Base-by-base conservation (phyloP, 1,140 invertebrate genomes). In the Planococcus citri region DNA sequence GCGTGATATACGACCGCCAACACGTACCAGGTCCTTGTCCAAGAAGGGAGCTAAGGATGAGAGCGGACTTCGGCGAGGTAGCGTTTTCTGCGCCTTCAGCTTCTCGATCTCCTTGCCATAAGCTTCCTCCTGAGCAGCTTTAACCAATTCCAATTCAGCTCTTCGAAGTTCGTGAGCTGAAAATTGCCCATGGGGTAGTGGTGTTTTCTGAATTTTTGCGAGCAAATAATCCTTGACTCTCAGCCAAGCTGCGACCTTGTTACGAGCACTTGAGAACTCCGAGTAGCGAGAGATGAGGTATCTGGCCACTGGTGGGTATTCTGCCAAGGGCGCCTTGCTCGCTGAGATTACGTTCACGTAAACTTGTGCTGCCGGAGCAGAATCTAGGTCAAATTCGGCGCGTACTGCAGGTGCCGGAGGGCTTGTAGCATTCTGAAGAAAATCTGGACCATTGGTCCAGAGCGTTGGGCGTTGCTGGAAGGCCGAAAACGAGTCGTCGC, bases 401-500 rank as follows among this genome's bases (percentile, higher is more conserved):
- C 29, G 29, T 6, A 12, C 12, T 12, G 29, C 29, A 6, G 29
- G 4, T 33, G 29, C 29, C 12, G 29, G 29, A 33, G 29, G 29
- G 3, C 4, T 33, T 33, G 29, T 33, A 20, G 20, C 27, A 21
- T n/a, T 71, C 14, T 14, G 14, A 12, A 25, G 20, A 9, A 57
- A 68, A 25, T 38, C 1, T 10, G 72, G 73, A 0, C 72, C 73
- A 24, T 33, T 51, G 51, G 68, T 70, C 73, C 74, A 75, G 20
- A 74, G 60, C 4, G 70, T 27, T 22, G 68, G 12, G 12, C 41
- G 41, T 24, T 70, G 29, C 0, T 69, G 33, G 1, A 70, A 17
- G 12, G 68, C 22, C 8, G 58, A 41, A 0, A 73, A 64, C 2
- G 71, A 27, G 12, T 73, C 25, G 14, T 77, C 76, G 17, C 79